Evolutionary conservation across 1,140 invertebrate genomes (phyloP).

Genomic region (Microvelia longipes): DNA sequence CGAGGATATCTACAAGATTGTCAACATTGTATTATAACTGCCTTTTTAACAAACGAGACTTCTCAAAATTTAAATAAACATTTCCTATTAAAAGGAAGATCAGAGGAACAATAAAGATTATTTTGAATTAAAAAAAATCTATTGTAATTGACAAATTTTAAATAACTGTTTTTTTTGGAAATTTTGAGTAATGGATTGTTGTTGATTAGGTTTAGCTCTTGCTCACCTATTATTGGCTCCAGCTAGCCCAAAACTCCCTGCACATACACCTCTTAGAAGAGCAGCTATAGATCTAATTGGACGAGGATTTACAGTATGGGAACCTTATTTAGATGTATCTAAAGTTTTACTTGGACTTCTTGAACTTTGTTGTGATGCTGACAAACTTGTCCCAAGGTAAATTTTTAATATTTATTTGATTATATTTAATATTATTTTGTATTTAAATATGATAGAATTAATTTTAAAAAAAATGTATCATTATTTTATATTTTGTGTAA

Average conservation of each 20-base stretch:
- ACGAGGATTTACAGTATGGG: slow-evolving; percentile 95
- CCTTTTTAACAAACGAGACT: too few species aligned
- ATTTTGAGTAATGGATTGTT: background rate
- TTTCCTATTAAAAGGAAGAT: too few species aligned
- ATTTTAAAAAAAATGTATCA: too few species aligned
- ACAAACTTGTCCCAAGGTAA: slow-evolving; percentile 69
- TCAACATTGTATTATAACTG: too few species aligned
- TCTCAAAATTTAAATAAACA: too few species aligned
- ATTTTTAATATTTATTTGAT: background rate
- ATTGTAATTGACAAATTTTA: too few species aligned
- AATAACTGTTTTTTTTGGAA: too few species aligned
- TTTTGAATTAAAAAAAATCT: too few species aligned
- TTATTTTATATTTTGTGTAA: too few species aligned
- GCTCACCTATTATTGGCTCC: slow-evolving; percentile 85
- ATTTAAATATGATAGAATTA: too few species aligned
- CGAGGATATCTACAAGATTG: too few species aligned
- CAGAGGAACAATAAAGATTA: too few species aligned
- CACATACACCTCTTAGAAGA: slow-evolving; percentile 74
- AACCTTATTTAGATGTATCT: slow-evolving; percentile 93
- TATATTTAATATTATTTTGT: background rate
- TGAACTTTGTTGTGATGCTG: slow-evolving; percentile 86
- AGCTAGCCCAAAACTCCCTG: slow-evolving; percentile 58
- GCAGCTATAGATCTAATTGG: slow-evolving; percentile 94
- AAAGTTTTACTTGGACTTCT: slow-evolving; percentile 78
- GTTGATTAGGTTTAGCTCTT: slow-evolving; percentile 55